A percentile compares a stretch with the other conserved stretches of the same genome.
Evolutionary conservation across 2,113 vertebrate genomes (phyloP).

Genomic region (Atractosteus spatula): DNA sequence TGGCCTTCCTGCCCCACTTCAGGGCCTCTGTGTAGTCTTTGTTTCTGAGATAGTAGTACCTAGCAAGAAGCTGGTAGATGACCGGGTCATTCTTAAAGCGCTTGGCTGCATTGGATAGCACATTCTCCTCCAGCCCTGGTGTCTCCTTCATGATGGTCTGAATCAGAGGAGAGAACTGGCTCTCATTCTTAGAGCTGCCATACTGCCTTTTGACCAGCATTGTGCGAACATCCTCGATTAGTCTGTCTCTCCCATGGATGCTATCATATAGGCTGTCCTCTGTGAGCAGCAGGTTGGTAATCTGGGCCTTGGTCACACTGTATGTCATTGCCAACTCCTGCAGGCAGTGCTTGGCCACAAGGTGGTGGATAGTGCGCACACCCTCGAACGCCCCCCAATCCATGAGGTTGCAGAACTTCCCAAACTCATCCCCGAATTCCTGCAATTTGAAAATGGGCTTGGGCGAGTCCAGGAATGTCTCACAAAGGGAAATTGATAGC

Average conservation of each 20-base stretch:
- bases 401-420: conserved; percentile 1
- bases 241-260: not conserved
- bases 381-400: not conserved
- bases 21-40: not conserved
- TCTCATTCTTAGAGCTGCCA: not conserved
- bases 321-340: not conserved
- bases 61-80: not conserved
- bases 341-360: not conserved
- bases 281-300: not conserved
- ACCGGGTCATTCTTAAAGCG: not conserved
- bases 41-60: not conserved
- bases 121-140: not conserved
- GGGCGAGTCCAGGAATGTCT: not conserved
- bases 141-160: not conserved
- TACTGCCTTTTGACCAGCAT: not conserved
- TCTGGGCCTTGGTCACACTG: not conserved
- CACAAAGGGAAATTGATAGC: not conserved
- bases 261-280: not conserved
- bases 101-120: not conserved
- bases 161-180: not conserved
- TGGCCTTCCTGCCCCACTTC: not conserved
- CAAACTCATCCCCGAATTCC: not conserved
- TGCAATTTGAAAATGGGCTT: not conserved
- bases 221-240: not conserved
- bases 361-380: not conserved